phyloP scores from a whole-genome alignment of 2,888 invertebrate genomes.

The Caenorhabditis doughertyi region DNA sequence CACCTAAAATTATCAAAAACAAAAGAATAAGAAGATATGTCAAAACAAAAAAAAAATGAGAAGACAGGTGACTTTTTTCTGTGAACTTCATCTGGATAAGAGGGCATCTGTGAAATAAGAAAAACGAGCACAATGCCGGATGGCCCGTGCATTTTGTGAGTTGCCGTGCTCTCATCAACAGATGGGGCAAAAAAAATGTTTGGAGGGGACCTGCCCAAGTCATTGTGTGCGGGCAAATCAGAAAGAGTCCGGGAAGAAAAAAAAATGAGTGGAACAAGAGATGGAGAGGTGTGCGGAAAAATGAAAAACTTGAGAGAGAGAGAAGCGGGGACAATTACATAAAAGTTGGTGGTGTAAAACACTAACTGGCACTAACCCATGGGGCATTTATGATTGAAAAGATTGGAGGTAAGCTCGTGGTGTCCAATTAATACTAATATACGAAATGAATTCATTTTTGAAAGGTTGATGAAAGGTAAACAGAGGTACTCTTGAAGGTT shows the following conservation, averaged over 20 bases:
- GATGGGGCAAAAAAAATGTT: conserved; percentile 30
- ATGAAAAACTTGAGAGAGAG: conserved; percentile 30
- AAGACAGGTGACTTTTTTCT: conserved; percentile 25
- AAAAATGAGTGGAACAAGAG: conserved; percentile 27
- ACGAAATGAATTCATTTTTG: conserved; percentile 3
- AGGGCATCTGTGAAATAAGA: conserved; percentile 30
- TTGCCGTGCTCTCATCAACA: conserved; percentile 58
- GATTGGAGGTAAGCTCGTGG: neutral
- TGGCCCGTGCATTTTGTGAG: conserved; percentile 30
- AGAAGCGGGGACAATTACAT: conserved; percentile 48
- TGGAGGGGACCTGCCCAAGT: conserved; percentile 37
- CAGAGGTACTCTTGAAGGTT: neutral
- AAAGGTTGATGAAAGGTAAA: conserved; percentile 14
- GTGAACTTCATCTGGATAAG: conserved; percentile 21
- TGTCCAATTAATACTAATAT: neutral
- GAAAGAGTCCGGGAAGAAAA: conserved; percentile 6
- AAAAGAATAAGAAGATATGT: neutral
- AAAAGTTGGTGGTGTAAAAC: conserved; percentile 50
- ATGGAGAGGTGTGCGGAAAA: conserved; percentile 28
- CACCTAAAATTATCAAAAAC: neutral
- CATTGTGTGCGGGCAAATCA: conserved; percentile 30
- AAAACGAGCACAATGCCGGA: conserved; percentile 21
- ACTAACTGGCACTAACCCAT: conserved; percentile 38
- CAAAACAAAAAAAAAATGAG: conserved; percentile 3
- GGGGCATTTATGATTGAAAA: conserved; percentile 13